A percentile compares a stretch with the other conserved stretches of the same genome.
Evolutionary conservation across 1,140 invertebrate species (phyloP).

Genomic region (Cydia strobilella): DNA sequence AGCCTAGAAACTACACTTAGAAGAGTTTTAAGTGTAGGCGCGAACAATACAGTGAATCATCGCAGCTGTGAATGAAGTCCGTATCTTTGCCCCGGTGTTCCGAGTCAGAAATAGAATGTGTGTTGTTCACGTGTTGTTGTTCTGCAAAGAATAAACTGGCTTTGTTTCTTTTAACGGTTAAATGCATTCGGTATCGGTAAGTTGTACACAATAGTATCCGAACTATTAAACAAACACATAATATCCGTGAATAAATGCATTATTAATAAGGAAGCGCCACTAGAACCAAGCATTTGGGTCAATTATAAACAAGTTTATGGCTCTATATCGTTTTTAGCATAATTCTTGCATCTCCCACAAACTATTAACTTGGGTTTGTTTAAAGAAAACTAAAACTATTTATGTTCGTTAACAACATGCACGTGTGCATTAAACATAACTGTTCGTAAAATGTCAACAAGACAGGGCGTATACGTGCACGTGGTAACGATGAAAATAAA

Average conservation of each 20-base stretch:
- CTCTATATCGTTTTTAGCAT: slow-evolving; percentile 52
- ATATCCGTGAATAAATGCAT: slow-evolving; percentile 36
- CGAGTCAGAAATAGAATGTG: slow-evolving; percentile 56
- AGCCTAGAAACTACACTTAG: slow-evolving; percentile 38
- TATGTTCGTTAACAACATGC: slow-evolving; percentile 21
- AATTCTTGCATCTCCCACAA: slow-evolving; percentile 62
- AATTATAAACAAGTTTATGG: slow-evolving; percentile 45
- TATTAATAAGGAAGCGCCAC: slow-evolving; percentile 62
- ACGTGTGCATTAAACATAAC: slow-evolving; percentile 34
- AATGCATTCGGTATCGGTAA: slow-evolving; percentile 1
- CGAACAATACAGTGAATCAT: slow-evolving; percentile 64
- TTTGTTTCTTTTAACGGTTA: slow-evolving; percentile 28
- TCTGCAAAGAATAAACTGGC: slow-evolving; percentile 24
- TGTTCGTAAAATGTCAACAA: slow-evolving; percentile 15
- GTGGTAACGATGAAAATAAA: slow-evolving; percentile 8
- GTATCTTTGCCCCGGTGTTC: slow-evolving; percentile 57
- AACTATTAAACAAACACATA: slow-evolving; percentile 39
- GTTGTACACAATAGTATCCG: neutral
- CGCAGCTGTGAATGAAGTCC: slow-evolving; percentile 54
- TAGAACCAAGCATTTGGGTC: slow-evolving; percentile 53
- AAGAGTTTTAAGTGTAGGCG: slow-evolving; percentile 45
- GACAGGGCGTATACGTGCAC: neutral
- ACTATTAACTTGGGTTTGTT: neutral
- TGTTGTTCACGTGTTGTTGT: slow-evolving; percentile 46
- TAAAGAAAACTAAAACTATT: slow-evolving; percentile 24